Evolutionary conservation across 2,888 invertebrate species (phyloP).

Genomic region (Agapostemon virescens): DNA sequence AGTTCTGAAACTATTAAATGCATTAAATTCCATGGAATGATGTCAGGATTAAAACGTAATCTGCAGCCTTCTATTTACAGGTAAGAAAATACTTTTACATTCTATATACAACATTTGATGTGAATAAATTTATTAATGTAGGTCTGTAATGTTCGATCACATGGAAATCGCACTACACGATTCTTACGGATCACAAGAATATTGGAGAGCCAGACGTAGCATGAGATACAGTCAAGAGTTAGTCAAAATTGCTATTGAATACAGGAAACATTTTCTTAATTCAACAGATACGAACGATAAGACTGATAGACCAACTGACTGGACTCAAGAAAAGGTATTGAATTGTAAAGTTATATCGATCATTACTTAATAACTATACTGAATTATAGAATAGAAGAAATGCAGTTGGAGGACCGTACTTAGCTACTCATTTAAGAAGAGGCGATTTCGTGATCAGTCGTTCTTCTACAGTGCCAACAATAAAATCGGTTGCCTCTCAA

Average conservation of each 20-base stretch:
- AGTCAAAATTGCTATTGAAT: slow-evolving; percentile 85
- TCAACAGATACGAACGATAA: slow-evolving; percentile 84
- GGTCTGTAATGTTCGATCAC: slow-evolving; percentile 86
- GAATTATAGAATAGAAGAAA: slow-evolving; percentile 80
- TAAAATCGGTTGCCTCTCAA: slow-evolving; percentile 89
- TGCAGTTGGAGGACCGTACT: slow-evolving; percentile 86
- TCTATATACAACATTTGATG: slow-evolving; percentile 69
- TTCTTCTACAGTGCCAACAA: slow-evolving; percentile 87
- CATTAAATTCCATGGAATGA: slow-evolving; percentile 91
- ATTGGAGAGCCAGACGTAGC: slow-evolving; percentile 94
- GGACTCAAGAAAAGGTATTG: slow-evolving; percentile 83
- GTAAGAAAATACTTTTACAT: slow-evolving; percentile 72
- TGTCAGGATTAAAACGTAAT: slow-evolving; percentile 84
- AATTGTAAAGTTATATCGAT: slow-evolving; percentile 6
- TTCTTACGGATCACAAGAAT: slow-evolving; percentile 89
- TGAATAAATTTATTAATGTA: slow-evolving; percentile 69
- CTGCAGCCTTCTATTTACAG: slow-evolving; percentile 81
- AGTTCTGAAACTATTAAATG: slow-evolving; percentile 86
- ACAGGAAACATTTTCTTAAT: slow-evolving; percentile 84
- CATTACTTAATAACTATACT: slow-evolving; percentile 4
- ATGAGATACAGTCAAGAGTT: slow-evolving; percentile 92
- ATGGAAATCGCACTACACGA: slow-evolving; percentile 95
- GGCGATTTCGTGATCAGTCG: slow-evolving; percentile 92
- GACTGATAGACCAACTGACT: slow-evolving; percentile 83
- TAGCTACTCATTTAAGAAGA: slow-evolving; percentile 93